Evolutionary conservation across 2,888 invertebrate species (phyloP).

Genomic region (Odontocolon sp.): DNA sequence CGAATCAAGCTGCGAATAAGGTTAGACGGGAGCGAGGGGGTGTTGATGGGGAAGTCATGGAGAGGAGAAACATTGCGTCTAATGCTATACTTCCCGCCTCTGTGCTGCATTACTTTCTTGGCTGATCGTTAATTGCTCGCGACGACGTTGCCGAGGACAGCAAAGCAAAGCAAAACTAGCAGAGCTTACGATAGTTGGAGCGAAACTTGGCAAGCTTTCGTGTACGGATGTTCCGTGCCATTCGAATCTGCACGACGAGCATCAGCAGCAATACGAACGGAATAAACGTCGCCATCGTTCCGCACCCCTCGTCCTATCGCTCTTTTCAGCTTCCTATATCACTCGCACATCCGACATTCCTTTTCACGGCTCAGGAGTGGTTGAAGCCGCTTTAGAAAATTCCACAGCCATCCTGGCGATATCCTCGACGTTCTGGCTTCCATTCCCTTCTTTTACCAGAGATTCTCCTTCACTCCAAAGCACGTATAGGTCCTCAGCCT

Average conservation of each 20-base stretch:
- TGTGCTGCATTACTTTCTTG: conserved; percentile 10
- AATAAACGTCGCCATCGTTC: conserved; percentile 34
- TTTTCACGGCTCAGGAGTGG: conserved; percentile 46
- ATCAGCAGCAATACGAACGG: conserved; percentile 24
- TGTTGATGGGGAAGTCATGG: too few species aligned
- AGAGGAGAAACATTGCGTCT: background rate
- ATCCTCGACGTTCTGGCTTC: conserved; percentile 12
- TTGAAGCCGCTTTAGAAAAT: conserved; percentile 45
- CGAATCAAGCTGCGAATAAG: background rate
- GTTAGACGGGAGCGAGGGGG: background rate
- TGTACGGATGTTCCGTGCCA: conserved; percentile 24
- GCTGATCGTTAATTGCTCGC: conserved; percentile 46
- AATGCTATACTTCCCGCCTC: background rate
- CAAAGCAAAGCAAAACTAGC: conserved; percentile 9
- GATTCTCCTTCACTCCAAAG: conserved; percentile 9
- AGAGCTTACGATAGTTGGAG: background rate
- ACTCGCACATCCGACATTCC: conserved; percentile 43
- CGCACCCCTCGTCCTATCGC: background rate
- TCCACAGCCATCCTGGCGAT: conserved; percentile 27
- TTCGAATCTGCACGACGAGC: conserved; percentile 37
- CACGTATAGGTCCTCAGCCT: background rate
- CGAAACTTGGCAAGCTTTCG: conserved; percentile 44
- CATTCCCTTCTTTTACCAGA: conserved; percentile 1
- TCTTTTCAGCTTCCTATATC: conserved; percentile 4
- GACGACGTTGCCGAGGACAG: conserved; percentile 23